Base-by-base conservation (phyloP, 2,113 vertebrate genomes). In the Felis chaus region DNA sequence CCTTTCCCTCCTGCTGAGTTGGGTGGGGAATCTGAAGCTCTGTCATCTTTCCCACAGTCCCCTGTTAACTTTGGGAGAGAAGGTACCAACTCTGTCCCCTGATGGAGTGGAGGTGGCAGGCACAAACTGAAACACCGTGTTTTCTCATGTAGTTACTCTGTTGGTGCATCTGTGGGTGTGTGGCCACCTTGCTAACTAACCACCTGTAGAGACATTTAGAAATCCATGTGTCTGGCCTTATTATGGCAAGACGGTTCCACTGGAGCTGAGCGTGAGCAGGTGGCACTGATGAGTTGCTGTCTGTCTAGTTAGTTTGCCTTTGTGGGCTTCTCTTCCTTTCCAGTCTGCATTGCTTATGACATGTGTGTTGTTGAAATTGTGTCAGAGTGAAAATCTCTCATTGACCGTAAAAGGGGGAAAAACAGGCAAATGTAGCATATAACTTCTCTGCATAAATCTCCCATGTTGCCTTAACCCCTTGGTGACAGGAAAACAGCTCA, bases 301-400 rank as follows among this genome's bases (percentile, higher is more conserved):
- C 98, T 98, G 98, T 98, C 98, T 98, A 97, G 98, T 98, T 98
- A 97, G 94, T 97, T 98, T 97, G 71, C 94, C 85, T 98, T 97
- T 98, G 97, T 95, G 96, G 92, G 89, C 98, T 97, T 97, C 98
- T 98, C 73, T 96, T 97, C 98, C 96, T 98, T 98, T 97, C 97
- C 87, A 97, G 92, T 96, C 85, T 93, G 97, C 97, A 98, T 98
- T 98, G 98, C 96, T 98, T 98, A 97, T 99, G 98, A 98, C 98
- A 98, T 39, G 48, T 95, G 95, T 98, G 92, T 98, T 98, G 98
- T 98, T 11, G 89, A 97, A 98, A 96, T 57, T 90, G 69, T 94
- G 97, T 98, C 98, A 98, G 93, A 97, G 97, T 94, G 88, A 96
- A 98, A 97, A 97, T 80, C 83, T 97, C 93, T 98, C 80, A 91